These are phyloP conservation scores for Drosophila borborema DNA, from an alignment of 2,888 invertebrate species.

Conservation along the genomic window DNA sequence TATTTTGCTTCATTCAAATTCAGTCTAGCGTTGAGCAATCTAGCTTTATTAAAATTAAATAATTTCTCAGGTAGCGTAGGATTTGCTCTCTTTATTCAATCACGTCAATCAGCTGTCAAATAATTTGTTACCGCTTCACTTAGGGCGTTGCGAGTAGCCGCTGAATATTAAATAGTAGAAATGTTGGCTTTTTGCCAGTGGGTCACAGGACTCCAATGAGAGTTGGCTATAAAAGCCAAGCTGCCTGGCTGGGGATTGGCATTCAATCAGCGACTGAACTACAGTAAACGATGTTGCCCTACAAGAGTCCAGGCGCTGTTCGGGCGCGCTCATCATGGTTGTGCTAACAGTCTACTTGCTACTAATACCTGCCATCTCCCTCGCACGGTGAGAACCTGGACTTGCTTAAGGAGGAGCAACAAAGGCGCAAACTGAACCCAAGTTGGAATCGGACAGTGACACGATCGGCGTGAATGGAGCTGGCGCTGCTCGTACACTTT, in stretches of 20 bases:
- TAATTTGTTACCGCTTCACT: background rate
- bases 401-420: slow-evolving; percentile 52
- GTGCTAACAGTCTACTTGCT: slow-evolving; percentile 45
- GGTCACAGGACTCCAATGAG: slow-evolving; percentile 12
- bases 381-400: slow-evolving; percentile 45
- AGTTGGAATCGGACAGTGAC: slow-evolving; percentile 43
- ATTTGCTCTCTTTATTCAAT: slow-evolving; percentile 41
- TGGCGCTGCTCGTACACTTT: slow-evolving; percentile 28
- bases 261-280: slow-evolving; percentile 30
- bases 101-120: slow-evolving; percentile 60
- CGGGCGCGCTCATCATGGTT: slow-evolving; percentile 41
- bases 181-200: background rate
- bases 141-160: background rate
- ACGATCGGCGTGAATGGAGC: slow-evolving; percentile 17
- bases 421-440: slow-evolving; percentile 50
- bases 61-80: slow-evolving; percentile 17
- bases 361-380: slow-evolving; percentile 12
- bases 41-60: slow-evolving; percentile 34
- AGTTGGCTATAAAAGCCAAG: slow-evolving; percentile 45
- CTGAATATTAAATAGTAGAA: slow-evolving; percentile 27
- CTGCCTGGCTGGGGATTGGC: background rate
- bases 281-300: slow-evolving; percentile 41
- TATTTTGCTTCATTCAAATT: background rate
- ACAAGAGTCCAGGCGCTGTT: slow-evolving; percentile 34
- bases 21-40: background rate